These are phyloP conservation scores for Rhea americana DNA, from an alignment of 2,113 vertebrate genomes.

Conservation along the genomic window DNA sequence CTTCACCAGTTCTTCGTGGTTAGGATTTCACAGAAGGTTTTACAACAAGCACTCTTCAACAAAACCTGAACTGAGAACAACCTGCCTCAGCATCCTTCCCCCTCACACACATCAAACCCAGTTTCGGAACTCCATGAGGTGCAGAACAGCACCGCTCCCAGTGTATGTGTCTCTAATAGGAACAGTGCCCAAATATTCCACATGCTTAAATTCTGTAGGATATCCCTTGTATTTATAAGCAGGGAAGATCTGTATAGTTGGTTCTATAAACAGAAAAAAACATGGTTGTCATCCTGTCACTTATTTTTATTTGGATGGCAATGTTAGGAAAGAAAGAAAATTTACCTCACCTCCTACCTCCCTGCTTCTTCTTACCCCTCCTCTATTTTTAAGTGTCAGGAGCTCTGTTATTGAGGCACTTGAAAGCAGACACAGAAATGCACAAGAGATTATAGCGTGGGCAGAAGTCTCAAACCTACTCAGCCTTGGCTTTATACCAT, in stretches of 20 bases:
- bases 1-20: neutral
- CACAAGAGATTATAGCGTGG: neutral
- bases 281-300: neutral
- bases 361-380: neutral
- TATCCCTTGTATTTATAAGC: neutral
- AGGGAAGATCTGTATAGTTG: neutral
- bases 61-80: neutral
- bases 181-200: neutral
- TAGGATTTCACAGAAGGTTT: neutral
- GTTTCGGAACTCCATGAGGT: neutral
- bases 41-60: neutral
- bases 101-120: neutral
- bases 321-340: neutral
- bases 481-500: neutral
- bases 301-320: neutral
- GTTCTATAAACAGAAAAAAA: neutral
- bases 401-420: neutral
- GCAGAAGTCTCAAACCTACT: neutral
- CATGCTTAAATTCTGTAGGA: neutral
- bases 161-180: neutral
- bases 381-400: neutral
- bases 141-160: neutral
- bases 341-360: neutral
- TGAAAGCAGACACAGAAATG: neutral
- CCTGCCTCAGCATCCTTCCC: neutral